A percentile compares a stretch with the other conserved stretches of the same genome.
Evolutionary conservation across 2,797 vertebrate species (phyloP).

Genomic region (Pangasius djambal): DNA sequence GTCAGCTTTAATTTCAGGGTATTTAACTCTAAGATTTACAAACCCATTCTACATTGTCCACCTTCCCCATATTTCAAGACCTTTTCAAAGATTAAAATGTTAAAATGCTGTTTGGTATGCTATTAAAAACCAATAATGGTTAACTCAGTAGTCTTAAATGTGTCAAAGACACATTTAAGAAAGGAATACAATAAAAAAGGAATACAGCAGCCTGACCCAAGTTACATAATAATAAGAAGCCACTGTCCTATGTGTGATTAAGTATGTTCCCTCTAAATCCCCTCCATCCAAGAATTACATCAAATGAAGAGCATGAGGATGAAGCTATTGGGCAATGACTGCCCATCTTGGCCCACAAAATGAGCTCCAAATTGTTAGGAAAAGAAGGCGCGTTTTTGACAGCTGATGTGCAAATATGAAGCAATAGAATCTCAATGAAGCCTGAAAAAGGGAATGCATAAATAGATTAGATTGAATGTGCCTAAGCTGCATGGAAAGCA

Average conservation of each 20-base stretch:
- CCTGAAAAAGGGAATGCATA: conserved; percentile 77
- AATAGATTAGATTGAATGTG: conserved; percentile 79
- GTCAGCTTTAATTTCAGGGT: neutral
- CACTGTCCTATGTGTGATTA: conserved; percentile 5
- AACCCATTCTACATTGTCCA: neutral
- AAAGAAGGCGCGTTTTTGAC: conserved; percentile 72
- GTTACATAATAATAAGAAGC: neutral
- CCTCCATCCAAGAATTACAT: conserved; percentile 27
- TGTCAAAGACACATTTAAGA: neutral
- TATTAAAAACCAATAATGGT: neutral
- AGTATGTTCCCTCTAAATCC: conserved; percentile 13
- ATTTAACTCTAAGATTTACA: neutral
- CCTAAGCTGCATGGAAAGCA: conserved; percentile 74
- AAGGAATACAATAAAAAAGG: too few relatives aligned
- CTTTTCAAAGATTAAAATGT: neutral
- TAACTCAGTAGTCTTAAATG: neutral
- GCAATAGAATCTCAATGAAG: conserved; percentile 80
- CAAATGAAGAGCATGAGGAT: conserved; percentile 49
- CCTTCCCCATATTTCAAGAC: neutral
- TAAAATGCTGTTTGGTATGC: neutral
- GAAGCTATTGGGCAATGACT: conserved; percentile 71
- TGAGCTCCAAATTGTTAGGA: conserved; percentile 74
- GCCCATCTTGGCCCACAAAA: conserved; percentile 71
- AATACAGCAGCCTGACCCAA: neutral
- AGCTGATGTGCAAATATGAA: conserved; percentile 76